phyloP scores from a whole-genome alignment of 2,797 vertebrate species.

The Falco naumanni region DNA sequence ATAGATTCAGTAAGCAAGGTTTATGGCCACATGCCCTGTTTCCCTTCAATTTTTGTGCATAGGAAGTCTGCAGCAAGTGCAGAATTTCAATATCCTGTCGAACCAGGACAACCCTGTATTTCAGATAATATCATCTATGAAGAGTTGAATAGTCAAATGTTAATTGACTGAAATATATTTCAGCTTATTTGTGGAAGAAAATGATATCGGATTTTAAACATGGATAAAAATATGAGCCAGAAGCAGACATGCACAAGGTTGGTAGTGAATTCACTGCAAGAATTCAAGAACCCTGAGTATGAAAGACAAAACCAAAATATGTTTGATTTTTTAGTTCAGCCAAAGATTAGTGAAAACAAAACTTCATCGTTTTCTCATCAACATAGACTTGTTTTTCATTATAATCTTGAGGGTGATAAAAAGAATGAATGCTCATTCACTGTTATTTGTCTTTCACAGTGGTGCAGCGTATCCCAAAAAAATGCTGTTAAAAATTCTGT shows the following conservation, averaged over 20 bases:
- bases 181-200: background rate
- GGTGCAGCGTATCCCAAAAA: background rate
- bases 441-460: background rate
- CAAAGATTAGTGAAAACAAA: background rate
- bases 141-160: background rate
- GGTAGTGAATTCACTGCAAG: background rate
- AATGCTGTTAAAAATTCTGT: background rate
- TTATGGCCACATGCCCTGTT: background rate
- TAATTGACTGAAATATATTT: background rate
- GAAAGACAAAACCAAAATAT: background rate
- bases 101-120: background rate
- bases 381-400: background rate
- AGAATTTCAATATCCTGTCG: background rate
- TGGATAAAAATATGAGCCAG: background rate
- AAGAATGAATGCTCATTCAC: background rate
- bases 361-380: background rate
- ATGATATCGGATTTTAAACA: background rate
- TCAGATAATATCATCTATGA: background rate
- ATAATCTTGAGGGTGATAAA: background rate
- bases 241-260: rapidly evolving
- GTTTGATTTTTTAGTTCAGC: background rate
- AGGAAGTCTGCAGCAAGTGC: background rate
- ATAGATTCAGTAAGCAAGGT: background rate
- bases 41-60: background rate
- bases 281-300: background rate